Conservation (phyloP, 2,113 vertebrate species). For the Tachuris rubrigastra region DNA sequence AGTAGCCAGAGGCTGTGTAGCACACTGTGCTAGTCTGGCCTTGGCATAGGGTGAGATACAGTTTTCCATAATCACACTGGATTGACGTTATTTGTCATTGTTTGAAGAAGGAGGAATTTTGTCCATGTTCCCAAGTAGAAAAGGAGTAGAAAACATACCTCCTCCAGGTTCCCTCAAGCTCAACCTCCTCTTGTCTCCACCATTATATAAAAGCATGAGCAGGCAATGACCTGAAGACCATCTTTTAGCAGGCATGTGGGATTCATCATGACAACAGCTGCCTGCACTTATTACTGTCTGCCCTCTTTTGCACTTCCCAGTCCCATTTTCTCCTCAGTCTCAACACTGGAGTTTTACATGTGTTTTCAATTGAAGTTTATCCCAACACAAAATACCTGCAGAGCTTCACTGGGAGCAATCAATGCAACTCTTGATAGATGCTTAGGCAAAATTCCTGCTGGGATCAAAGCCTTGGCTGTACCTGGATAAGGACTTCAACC, state of each 20-base stretch:
- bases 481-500: neutral
- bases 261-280: constrained; percentile 22
- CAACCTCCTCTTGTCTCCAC: neutral
- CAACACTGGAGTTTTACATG: neutral
- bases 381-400: neutral
- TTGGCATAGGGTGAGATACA: neutral
- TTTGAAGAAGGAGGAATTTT: neutral
- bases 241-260: neutral
- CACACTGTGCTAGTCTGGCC: neutral
- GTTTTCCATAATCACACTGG: neutral
- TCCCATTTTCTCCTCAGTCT: neutral
- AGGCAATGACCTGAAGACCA: neutral
- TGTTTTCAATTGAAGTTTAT: neutral
- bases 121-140: neutral
- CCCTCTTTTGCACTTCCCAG: neutral
- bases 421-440: neutral
- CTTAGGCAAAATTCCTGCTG: neutral
- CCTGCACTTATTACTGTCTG: neutral
- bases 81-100: neutral
- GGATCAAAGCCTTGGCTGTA: neutral
- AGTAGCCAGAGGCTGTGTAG: neutral
- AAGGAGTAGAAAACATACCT: neutral
- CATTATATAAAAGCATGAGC: neutral
- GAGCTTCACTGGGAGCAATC: neutral
- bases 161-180: neutral